Conservation (phyloP, 2,113 vertebrate species). For the Tautogolabrus adspersus region DNA sequence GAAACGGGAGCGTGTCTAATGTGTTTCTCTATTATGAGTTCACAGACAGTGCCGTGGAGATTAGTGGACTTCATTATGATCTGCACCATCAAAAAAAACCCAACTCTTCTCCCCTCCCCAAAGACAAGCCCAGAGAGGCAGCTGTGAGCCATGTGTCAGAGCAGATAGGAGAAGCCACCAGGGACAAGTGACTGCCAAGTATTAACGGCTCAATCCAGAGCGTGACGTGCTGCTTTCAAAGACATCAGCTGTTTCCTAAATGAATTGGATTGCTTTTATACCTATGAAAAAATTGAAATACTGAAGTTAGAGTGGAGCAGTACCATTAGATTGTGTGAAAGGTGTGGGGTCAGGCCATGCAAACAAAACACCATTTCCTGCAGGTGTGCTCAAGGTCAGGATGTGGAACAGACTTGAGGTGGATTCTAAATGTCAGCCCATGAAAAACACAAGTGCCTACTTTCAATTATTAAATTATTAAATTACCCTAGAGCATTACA, state of each 20-base stretch:
- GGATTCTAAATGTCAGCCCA: too few relatives aligned
- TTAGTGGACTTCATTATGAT: conserved; percentile 58
- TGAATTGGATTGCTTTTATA: neutral
- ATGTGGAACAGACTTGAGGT: too few relatives aligned
- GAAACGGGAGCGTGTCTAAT: conserved; percentile 60
- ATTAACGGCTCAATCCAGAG: conserved; percentile 43
- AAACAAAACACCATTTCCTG: too few relatives aligned
- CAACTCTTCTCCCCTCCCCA: neutral
- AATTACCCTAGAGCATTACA: too few relatives aligned
- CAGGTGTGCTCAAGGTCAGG: too few relatives aligned
- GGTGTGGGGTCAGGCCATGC: too few relatives aligned
- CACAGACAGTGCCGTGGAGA: conserved; percentile 53
- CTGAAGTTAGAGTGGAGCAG: neutral
- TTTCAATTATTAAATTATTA: too few relatives aligned
- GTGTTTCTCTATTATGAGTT: conserved; percentile 51
- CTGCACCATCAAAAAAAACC: conserved; percentile 14
- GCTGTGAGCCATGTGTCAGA: conserved; percentile 53
- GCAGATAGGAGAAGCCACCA: conserved; percentile 33
- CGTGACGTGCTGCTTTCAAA: conserved; percentile 23
- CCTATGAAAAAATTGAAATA: neutral
- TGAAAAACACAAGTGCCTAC: too few relatives aligned
- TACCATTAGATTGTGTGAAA: too few relatives aligned
- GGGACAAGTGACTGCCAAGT: conserved; percentile 25
- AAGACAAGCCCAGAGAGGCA: conserved; percentile 42
- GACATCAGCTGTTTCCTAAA: conserved; percentile 7